Evolutionary conservation across 2,888 invertebrate genomes (phyloP).

Genomic region (Capitulum mitella): DNA sequence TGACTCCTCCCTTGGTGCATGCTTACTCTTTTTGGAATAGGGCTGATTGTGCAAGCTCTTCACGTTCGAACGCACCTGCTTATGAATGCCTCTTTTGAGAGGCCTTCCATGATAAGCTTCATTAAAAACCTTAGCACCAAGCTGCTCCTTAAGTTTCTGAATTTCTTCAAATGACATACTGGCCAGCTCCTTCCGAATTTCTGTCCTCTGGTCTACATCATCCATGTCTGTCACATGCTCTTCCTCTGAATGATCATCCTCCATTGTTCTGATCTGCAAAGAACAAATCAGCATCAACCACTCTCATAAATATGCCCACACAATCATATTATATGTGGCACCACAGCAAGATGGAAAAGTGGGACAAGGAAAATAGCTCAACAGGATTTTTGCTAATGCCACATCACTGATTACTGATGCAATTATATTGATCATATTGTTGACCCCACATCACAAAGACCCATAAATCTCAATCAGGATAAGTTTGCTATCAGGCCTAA

Average conservation of each 20-base stretch:
- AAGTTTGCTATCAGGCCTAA: no score
- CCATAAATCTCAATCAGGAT: no score
- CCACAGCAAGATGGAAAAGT: no score
- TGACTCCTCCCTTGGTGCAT: slow-evolving; percentile 72
- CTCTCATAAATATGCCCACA: no score
- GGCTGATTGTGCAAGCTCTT: background rate
- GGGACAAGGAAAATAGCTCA: no score
- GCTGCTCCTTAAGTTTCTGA: slow-evolving; percentile 66
- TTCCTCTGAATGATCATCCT: background rate
- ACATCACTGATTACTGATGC: no score
- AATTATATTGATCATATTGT: no score
- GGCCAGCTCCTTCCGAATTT: slow-evolving; percentile 57
- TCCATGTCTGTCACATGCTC: background rate
- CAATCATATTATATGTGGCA: no score
- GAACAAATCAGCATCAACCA: no score
- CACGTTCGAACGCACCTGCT: background rate
- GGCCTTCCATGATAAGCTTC: slow-evolving; percentile 59
- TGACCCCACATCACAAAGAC: no score
- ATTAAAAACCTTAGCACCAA: slow-evolving; percentile 74
- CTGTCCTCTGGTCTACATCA: slow-evolving; percentile 41
- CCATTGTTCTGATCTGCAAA: background rate
- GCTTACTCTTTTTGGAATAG: slow-evolving; percentile 60
- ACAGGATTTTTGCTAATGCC: no score
- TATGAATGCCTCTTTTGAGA: slow-evolving; percentile 27
- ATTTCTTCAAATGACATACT: slow-evolving; percentile 70